Evolutionary conservation across 2,797 vertebrate species (phyloP).

Genomic region (Phyllotis vaccarum): DNA sequence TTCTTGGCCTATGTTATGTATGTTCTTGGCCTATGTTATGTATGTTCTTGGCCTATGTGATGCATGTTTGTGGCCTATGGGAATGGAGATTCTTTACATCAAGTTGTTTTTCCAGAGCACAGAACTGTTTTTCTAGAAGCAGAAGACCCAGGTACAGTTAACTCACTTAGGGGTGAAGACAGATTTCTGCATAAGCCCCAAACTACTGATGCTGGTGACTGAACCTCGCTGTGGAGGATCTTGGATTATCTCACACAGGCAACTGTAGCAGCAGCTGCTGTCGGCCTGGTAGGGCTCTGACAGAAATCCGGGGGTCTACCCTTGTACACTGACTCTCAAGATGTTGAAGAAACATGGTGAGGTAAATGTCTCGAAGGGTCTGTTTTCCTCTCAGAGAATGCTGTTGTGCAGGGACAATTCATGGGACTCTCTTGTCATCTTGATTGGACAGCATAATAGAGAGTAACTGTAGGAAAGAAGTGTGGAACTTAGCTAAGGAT

Average conservation of each 20-base stretch:
- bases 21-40: not conserved
- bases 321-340: not conserved
- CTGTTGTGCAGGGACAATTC: not conserved
- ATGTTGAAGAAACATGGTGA: not conserved
- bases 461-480: not conserved
- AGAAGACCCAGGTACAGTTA: not conserved
- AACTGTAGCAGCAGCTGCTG: not conserved
- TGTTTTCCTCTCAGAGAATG: not conserved
- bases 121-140: not conserved
- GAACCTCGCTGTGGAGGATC: not conserved
- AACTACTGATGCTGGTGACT: not conserved
- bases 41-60: not conserved
- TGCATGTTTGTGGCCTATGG: not conserved
- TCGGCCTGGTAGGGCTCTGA: not conserved
- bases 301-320: not conserved
- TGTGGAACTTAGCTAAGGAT: not conserved
- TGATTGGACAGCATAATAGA: no score
- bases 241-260: not conserved
- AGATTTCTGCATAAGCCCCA: not conserved
- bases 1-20: not conserved
- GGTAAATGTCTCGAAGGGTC: not conserved
- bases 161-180: not conserved
- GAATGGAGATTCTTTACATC: not conserved
- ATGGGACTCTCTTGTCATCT: not conserved
- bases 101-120: not conserved